These are phyloP conservation scores for Caenorhabditis sp. DNA, from an alignment of 2,888 invertebrate genomes.

Conservation along the genomic window DNA sequence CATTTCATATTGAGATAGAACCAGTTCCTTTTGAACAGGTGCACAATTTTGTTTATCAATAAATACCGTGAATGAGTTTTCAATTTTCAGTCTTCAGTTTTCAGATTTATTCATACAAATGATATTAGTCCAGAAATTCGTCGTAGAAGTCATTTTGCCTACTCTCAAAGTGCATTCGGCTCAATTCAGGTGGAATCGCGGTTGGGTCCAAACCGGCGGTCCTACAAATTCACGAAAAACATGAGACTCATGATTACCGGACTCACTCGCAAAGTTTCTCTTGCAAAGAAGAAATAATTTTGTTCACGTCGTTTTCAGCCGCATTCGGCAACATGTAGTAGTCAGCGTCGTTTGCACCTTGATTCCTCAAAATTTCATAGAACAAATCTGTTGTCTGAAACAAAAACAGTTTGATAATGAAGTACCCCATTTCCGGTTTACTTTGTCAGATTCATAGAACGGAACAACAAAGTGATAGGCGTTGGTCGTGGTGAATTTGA, in stretches of 20 bases:
- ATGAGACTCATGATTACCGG: not conserved
- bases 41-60: too few relatives aligned
- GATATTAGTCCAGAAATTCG: too few relatives aligned
- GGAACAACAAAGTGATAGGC: conserved; percentile 51
- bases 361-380: conserved; percentile 12
- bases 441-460: conserved; percentile 30
- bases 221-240: conserved; percentile 11
- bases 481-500: conserved; percentile 23
- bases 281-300: conserved; percentile 9
- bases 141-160: conserved; percentile 27
- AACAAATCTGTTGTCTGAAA: conserved; percentile 20
- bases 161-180: conserved; percentile 3
- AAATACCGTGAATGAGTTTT: too few relatives aligned
- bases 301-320: not conserved
- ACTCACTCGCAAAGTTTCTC: conserved; percentile 43
- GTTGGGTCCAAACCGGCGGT: conserved; percentile 29
- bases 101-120: conserved; percentile 40
- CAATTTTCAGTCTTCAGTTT: not conserved
- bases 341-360: not conserved
- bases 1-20: too few relatives aligned
- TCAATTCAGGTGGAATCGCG: conserved; percentile 10
- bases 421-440: too few relatives aligned
- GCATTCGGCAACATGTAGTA: conserved; percentile 36
- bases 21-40: too few relatives aligned
- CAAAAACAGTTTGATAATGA: not conserved